Base-by-base conservation (phyloP, 2,888 invertebrate genomes). In the Alviniconcha strummeri region DNA sequence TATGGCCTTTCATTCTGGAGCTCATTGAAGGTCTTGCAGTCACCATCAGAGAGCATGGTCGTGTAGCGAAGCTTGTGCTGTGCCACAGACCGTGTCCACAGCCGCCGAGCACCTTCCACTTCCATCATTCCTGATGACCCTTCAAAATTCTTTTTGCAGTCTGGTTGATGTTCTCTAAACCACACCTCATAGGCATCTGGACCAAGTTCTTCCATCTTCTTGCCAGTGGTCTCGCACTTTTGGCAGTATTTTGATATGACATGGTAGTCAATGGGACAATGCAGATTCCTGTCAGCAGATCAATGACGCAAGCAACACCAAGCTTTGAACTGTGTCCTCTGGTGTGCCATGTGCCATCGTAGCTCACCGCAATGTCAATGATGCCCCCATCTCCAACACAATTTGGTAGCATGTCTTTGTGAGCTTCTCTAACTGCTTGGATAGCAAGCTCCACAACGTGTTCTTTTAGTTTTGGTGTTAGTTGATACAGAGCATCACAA, bases 301-400 rank as follows among this genome's bases (percentile, higher is more conserved):
- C 74, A 74, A 5, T 74, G 54, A 74, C 74, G 54, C 74, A 74
- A 15, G 54, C 54, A 54, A 74, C 19, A 11, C 74, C 74, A 54
- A 74, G 52, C 7, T 36, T 72, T 19, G 81, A 81, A 17, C 72
- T 82, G 75, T 81, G 75, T 15, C 75, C 82, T n/a, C 81, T 72
- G 56, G 56, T 60, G 36, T 56, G 75, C 76, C 82, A 76, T 52
- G 76, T 36, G 0, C 75, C 82, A 76, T 82, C 82, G 19, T 56
- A 82, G 36, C 76, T 67, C 7, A 82, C 82, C 15, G 36, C 36
- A 55, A 82, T 75, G 55, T 82, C 55, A 52, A 52, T 54, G n/a
- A 82, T 55, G 55, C 69, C 77, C 19, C 17, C 77, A 5, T 77
- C 57, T 81, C 71, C 52, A 52, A 19, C 74, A 54, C 74, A 74